phyloP scores from a whole-genome alignment of 2,113 vertebrate genomes.

The Grantiella picta region DNA sequence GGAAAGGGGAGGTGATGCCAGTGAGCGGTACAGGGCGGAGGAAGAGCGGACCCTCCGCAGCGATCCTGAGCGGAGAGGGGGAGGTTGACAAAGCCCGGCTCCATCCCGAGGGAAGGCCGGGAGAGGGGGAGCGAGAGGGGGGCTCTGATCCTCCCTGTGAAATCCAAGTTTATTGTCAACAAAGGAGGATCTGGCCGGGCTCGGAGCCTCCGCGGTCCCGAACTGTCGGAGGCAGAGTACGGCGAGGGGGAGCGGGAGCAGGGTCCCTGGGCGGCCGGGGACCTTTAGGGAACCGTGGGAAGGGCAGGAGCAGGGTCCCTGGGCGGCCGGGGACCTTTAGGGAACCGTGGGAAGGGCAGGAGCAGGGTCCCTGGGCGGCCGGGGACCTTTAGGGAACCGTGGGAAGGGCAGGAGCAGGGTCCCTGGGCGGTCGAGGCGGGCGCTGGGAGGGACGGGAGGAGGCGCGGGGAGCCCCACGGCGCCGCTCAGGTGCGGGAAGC shows the following conservation, averaged over 20 bases:
- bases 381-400: too few species aligned
- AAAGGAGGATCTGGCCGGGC: not conserved
- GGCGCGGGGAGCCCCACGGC: not conserved
- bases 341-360: too few species aligned
- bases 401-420: too few species aligned
- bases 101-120: not conserved
- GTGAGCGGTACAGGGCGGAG: not conserved
- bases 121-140: not conserved
- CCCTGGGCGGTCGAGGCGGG: too few species aligned
- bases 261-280: too few species aligned
- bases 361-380: too few species aligned
- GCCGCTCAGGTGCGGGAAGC: not conserved
- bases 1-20: not conserved
- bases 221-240: not conserved
- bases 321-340: not conserved
- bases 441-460: not conserved
- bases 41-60: not conserved
- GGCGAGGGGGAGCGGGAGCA: too few species aligned
- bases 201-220: not conserved
- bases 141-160: not conserved
- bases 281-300: too few species aligned
- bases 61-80: not conserved
- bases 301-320: not conserved
- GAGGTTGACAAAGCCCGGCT: not conserved
- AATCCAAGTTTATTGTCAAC: constrained; percentile 31